Evolutionary conservation across 1,140 invertebrate genomes (phyloP), one percentile per base, ranked within the genome.

Genomic region (Theocolax elegans): DNA sequence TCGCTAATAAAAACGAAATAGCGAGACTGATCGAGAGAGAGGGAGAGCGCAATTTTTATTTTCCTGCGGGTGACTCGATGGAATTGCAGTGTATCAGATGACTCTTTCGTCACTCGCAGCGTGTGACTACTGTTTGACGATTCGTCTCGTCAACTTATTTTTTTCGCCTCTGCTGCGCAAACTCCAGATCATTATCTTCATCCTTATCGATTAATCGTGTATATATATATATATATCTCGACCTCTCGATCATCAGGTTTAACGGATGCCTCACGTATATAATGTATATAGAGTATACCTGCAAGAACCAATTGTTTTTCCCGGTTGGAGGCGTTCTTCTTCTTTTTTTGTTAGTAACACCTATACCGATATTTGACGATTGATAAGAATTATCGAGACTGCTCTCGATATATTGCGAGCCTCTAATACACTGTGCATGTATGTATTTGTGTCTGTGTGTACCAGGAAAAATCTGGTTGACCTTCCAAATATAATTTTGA

Each of bases 201-300:
- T 4, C 35, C 15, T 60, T 60, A 46, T 60, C 15, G 58, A 60
- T 10, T 42, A 17, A 2, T 29, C 15, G n/a, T n/a, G n/a, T n/a
- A n/a, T n/a, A n/a, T n/a, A n/a, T n/a, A n/a, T n/a, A n/a, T n/a
- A 46, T 60, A 60, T 46, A 31, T 44, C 51, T 31, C 27, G 2
- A 12, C 10, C 9, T 27, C 46, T 23, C 46, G 46, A 49, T 49
- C 23, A 27, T 21, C 44, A 13, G n/a, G 4, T 48, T 13, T 6
- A 48, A 2, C 44, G 17, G 17, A 21, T 21, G 44, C 6, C n/a
- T 48, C n/a, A 21, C 17, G 3, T 7, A 7, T 7, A 46, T 9
- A 46, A 46, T 46, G 42, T 46, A 13, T n/a, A n/a, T n/a, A n/a
- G n/a, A 44, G 12, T 7, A 9, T 44, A 44, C 17, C 17, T 44